These are phyloP conservation scores for Montipora sp. DNA, from an alignment of 64 coral and sea anemone species.

Conservation along the genomic window DNA sequence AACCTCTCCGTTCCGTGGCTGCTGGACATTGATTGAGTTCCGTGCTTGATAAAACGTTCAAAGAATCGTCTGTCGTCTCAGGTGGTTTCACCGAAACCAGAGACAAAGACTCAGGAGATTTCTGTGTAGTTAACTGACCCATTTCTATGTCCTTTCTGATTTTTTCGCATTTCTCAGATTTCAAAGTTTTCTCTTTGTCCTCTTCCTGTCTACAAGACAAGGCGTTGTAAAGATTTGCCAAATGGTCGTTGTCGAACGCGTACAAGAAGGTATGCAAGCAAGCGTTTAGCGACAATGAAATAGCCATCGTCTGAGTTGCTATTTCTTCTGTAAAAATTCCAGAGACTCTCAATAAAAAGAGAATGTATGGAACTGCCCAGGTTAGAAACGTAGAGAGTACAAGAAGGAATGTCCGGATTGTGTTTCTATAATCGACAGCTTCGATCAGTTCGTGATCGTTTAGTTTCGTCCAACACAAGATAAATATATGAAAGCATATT, in stretches of 20 bases:
- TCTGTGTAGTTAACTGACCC: constrained; percentile 13
- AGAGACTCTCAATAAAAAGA: constrained; percentile 73
- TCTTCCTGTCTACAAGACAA: constrained; percentile 75
- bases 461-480: constrained; percentile 61
- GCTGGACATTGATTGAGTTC: neutral
- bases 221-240: constrained; percentile 84
- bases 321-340: constrained; percentile 62
- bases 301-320: constrained; percentile 81
- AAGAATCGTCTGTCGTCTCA: neutral
- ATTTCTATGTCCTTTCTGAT: constrained; percentile 5
- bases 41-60: neutral
- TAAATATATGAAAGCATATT: constrained; percentile 64
- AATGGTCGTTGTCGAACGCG: constrained; percentile 85
- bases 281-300: constrained; percentile 81
- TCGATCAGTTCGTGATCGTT: constrained; percentile 7
- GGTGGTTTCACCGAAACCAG: neutral
- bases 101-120: constrained; percentile 20
- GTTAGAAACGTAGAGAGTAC: constrained; percentile 75
- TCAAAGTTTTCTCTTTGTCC: neutral
- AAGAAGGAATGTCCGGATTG: constrained; percentile 74
- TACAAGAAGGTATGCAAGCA: constrained; percentile 92
- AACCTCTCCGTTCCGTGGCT: constrained; percentile 26
- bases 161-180: neutral
- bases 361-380: constrained; percentile 80
- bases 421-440: constrained; percentile 69